Evolutionary conservation across 2,797 vertebrate species (phyloP).

Genomic region (Tapera naevia): DNA sequence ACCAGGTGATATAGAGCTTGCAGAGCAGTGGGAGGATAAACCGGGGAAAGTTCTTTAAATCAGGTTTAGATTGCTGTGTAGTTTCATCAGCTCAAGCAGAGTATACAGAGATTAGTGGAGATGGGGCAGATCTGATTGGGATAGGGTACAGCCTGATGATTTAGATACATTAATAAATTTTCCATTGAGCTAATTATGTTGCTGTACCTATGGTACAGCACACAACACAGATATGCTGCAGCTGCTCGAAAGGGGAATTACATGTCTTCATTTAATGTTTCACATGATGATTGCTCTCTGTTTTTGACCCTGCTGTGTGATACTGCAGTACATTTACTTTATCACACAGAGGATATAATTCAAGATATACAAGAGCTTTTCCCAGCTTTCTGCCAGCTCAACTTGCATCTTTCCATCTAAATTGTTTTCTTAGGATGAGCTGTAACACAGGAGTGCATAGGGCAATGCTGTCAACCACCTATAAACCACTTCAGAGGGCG

Average conservation of each 20-base stretch:
- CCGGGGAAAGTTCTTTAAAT: not conserved
- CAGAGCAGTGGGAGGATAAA: not conserved
- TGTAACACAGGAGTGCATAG: not conserved
- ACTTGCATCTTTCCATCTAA: not conserved
- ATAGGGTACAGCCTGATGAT: not conserved
- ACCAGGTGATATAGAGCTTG: not conserved
- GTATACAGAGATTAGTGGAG: not conserved
- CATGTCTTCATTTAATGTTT: not conserved
- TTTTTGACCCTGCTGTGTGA: not conserved
- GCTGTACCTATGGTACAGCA: not conserved
- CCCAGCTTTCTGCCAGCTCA: not conserved
- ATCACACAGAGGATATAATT: not conserved
- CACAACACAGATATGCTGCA: not conserved
- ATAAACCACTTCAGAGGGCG: not conserved
- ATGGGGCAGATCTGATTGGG: not conserved
- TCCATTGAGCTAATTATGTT: not conserved
- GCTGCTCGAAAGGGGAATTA: not conserved
- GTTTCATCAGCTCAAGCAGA: not conserved
- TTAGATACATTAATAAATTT: not conserved
- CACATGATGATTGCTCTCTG: not conserved
- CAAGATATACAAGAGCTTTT: not conserved
- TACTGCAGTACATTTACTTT: not conserved
- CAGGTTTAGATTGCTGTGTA: not conserved
- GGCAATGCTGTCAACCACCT: not conserved
- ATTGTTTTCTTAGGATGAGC: not conserved